Conservation (phyloP, 1,140 invertebrate genomes). For the Episyrphus balteatus region DNA sequence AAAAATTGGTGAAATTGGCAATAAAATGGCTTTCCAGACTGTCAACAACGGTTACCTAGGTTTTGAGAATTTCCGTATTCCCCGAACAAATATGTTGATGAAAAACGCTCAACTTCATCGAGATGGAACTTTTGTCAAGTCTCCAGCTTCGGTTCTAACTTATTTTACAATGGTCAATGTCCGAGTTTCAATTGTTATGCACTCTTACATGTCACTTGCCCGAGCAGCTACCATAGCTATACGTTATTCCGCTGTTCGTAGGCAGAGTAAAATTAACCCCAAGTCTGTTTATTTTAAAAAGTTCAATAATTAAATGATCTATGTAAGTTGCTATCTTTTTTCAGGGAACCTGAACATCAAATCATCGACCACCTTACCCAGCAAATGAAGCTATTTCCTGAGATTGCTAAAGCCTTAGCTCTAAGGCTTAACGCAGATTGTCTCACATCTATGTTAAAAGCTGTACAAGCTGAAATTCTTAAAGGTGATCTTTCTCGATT, state of each 20-base stretch:
- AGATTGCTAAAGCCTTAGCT: constrained; percentile 66
- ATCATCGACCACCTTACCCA: constrained; percentile 90
- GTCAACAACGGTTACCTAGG: constrained; percentile 87
- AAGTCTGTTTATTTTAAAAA: no score
- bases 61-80: constrained; percentile 76
- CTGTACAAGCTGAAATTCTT: constrained; percentile 75
- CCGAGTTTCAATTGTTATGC: constrained; percentile 64
- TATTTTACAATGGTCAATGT: constrained; percentile 94
- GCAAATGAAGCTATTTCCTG: constrained; percentile 79
- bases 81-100: constrained; percentile 83
- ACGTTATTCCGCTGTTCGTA: constrained; percentile 77
- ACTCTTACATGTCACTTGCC: constrained; percentile 55
- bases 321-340: constrained; percentile 43
- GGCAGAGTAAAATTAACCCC: constrained; percentile 73
- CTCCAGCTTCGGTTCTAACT: constrained; percentile 72
- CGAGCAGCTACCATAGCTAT: constrained; percentile 76
- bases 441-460: constrained; percentile 69
- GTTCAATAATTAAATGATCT: no score
- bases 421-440: constrained; percentile 58
- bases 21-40: constrained; percentile 80
- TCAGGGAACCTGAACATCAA: constrained; percentile 62
- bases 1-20: constrained; percentile 86
- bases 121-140: constrained; percentile 81
- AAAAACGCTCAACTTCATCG: constrained; percentile 74
- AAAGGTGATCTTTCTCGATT: constrained; percentile 62